phyloP scores from a whole-genome alignment of 2,888 invertebrate genomes.

The Tipula helvola region DNA sequence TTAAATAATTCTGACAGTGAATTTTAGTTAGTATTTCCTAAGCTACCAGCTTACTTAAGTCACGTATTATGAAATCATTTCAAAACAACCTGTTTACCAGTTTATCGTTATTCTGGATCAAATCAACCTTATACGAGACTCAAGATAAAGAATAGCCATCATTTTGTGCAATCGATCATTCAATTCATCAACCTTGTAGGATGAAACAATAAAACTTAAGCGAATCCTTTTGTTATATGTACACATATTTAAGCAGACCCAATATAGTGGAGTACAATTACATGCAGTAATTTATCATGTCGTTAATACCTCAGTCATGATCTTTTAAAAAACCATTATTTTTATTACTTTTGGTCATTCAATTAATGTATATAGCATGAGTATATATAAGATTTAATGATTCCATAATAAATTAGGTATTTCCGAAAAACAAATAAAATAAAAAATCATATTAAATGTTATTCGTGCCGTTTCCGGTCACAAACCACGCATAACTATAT shows the following conservation, averaged over 20 bases:
- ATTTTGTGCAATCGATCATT: background rate
- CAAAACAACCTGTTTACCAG: too few species aligned
- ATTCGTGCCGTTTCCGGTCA: background rate
- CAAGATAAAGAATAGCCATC: too few species aligned
- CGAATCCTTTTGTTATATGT: background rate
- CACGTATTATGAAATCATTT: too few species aligned
- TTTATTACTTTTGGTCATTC: constrained; percentile 4
- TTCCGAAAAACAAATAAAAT: background rate
- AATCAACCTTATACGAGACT: too few species aligned
- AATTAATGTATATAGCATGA: background rate
- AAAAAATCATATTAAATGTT: background rate
- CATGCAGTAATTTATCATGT: background rate
- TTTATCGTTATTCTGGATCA: too few species aligned
- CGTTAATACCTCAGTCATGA: background rate
- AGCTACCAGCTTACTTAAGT: too few species aligned
- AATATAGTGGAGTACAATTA: background rate
- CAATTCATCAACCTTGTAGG: background rate
- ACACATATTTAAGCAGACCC: background rate
- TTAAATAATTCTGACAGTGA: too few species aligned
- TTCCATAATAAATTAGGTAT: background rate
- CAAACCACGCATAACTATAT: background rate
- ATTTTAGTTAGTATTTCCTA: too few species aligned
- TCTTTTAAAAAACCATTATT: background rate
- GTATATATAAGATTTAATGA: background rate
- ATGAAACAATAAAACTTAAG: background rate